Evolutionary conservation across 1,140 invertebrate species (phyloP).

Genomic region (Meteorus sp.): DNA sequence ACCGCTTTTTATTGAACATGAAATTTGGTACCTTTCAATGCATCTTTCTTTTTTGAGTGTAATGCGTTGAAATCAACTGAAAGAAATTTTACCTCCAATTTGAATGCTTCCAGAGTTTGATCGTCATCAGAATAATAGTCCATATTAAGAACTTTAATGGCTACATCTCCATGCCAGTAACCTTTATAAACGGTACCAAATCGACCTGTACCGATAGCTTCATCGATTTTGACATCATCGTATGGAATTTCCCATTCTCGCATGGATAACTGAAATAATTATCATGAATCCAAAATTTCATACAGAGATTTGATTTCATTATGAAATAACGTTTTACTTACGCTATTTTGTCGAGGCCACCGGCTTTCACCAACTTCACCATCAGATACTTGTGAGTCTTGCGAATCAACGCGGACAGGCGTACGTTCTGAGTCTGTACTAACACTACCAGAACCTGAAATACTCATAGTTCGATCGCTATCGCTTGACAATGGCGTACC

Average conservation of each 20-base stretch:
- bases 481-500: constrained; percentile 77
- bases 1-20: too few species aligned
- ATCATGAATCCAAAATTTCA: too few species aligned
- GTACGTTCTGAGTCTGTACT: constrained; percentile 84
- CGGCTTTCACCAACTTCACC: constrained; percentile 63
- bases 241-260: constrained; percentile 98
- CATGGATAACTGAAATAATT: constrained; percentile 73
- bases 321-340: constrained; percentile 60
- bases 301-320: too few species aligned
- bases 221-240: constrained; percentile 86
- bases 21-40: too few species aligned
- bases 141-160: constrained; percentile 97
- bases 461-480: constrained; percentile 81
- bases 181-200: constrained; percentile 95
- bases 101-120: constrained; percentile 91
- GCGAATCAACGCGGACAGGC: constrained; percentile 80
- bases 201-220: constrained; percentile 86
- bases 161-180: constrained; percentile 97
- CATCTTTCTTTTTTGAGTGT: too few species aligned
- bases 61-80: constrained; percentile 7
- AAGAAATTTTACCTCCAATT: constrained; percentile 73
- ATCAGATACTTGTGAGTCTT: constrained; percentile 82
- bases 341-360: constrained; percentile 88
- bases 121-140: constrained; percentile 86
- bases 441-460: constrained; percentile 69